These are phyloP conservation scores for Salminus brasiliensis DNA, from an alignment of 2,113 vertebrate genomes.

Conservation along the genomic window DNA sequence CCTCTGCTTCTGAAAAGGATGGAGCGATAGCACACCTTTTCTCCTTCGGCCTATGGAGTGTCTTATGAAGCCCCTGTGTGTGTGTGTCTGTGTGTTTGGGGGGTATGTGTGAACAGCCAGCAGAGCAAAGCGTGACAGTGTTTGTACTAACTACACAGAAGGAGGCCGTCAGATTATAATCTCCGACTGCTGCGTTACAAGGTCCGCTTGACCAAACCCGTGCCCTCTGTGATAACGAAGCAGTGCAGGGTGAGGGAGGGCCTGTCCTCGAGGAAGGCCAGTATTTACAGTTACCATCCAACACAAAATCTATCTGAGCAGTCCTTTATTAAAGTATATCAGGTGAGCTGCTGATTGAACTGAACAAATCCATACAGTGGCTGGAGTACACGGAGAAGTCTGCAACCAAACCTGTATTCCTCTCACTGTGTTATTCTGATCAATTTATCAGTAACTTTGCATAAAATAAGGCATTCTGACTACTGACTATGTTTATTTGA, in stretches of 20 bases:
- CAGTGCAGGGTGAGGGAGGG: background rate
- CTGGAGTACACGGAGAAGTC: too few species aligned
- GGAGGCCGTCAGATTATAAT: background rate
- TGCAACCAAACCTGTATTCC: too few species aligned
- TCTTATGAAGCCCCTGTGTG: background rate
- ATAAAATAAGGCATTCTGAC: too few species aligned
- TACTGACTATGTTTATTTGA: too few species aligned
- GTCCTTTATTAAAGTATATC: too few species aligned
- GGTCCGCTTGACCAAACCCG: background rate
- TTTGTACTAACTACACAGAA: slow-evolving; percentile 27
- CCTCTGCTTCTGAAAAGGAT: slow-evolving; percentile 27
- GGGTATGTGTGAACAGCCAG: background rate
- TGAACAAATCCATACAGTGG: too few species aligned
- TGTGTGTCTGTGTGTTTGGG: background rate
- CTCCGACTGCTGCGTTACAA: background rate
- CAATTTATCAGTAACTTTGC: too few species aligned
- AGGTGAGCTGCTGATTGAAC: too few species aligned
- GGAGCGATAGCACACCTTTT: slow-evolving; percentile 28
- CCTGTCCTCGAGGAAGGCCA: too few species aligned
- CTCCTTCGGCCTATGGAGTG: background rate
- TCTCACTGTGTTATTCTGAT: too few species aligned
- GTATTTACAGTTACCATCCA: too few species aligned
- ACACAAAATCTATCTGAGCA: too few species aligned
- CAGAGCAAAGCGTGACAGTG: slow-evolving; percentile 9
- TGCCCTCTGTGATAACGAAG: background rate